Percentiles rank a stretch among this genome's conserved stretches.
phyloP scores from a whole-genome alignment of 2,113 vertebrate species.

The Oncorhynchus gorbuscha region DNA sequence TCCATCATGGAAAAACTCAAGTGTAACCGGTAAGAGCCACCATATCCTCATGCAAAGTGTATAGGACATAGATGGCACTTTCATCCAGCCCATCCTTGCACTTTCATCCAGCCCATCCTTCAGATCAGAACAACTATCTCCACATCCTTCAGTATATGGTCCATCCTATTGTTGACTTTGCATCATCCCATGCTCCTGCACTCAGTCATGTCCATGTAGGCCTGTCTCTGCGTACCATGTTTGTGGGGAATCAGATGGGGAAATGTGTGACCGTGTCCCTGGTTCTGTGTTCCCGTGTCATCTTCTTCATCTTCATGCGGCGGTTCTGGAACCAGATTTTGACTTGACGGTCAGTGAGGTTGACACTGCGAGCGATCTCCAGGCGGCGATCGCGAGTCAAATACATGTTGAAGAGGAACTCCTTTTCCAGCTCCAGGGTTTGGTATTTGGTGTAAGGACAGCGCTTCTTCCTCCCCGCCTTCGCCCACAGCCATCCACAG shows the following conservation, averaged over 20 bases:
- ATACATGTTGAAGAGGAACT: conserved; percentile 40
- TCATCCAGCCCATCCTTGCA: not conserved
- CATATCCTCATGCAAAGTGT: conserved; percentile 6
- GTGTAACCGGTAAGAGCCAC: not conserved
- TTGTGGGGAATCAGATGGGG: conserved; percentile 15
- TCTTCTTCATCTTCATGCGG: conserved; percentile 49
- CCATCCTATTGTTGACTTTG: not conserved
- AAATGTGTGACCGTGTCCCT: conserved; percentile 21
- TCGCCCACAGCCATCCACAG: conserved; percentile 31
- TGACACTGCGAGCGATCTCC: conserved; percentile 53
- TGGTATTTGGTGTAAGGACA: conserved; percentile 27
- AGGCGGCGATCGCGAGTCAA: conserved; percentile 71
- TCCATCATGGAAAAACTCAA: not conserved
- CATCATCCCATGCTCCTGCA: not conserved
- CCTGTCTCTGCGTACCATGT: not conserved
- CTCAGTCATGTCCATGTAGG: not conserved
- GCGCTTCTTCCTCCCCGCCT: conserved; percentile 24
- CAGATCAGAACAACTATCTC: not conserved
- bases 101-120: not conserved
- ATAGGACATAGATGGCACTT: not conserved
- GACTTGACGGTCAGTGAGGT: conserved; percentile 39
- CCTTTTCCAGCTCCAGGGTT: conserved; percentile 42
- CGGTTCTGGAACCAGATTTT: conserved; percentile 58
- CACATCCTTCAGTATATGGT: not conserved
- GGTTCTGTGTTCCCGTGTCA: conserved; percentile 32